Percentiles rank a stretch among this genome's conserved stretches.
These are phyloP conservation scores for Scalopus aquaticus DNA, from an alignment of 2,113 vertebrate genomes.

Conservation along the genomic window DNA sequence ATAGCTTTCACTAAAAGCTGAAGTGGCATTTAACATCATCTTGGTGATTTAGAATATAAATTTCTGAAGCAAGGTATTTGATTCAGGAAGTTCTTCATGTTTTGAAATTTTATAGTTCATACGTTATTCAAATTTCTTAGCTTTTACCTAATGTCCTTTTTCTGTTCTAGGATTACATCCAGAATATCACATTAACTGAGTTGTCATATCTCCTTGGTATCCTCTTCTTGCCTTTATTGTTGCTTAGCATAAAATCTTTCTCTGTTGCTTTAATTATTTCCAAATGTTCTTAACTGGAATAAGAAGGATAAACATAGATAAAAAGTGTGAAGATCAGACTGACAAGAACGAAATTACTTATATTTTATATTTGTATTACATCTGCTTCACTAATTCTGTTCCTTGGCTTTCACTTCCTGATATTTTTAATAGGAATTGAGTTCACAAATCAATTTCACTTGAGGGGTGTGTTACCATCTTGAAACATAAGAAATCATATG, in stretches of 20 bases:
- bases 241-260: conserved; percentile 62
- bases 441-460: conserved; percentile 56
- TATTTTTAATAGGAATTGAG: conserved; percentile 62
- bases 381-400: conserved; percentile 64
- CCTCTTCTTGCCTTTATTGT: neutral
- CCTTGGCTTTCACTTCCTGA: conserved; percentile 52
- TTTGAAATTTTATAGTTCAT: neutral
- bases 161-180: neutral
- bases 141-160: conserved; percentile 31
- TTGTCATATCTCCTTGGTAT: neutral
- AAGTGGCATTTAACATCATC: conserved; percentile 2
- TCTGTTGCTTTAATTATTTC: conserved; percentile 72
- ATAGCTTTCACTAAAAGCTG: conserved; percentile 5
- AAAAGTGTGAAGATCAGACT: conserved; percentile 67
- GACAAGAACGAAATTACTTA: conserved; percentile 68
- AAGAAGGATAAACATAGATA: conserved; percentile 68
- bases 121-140: neutral
- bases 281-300: conserved; percentile 77
- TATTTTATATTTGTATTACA: conserved; percentile 73
- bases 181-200: neutral
- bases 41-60: neutral
- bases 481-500: conserved; percentile 39
- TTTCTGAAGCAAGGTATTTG: conserved; percentile 36
- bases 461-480: conserved; percentile 1
- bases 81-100: conserved; percentile 56